Evolutionary conservation across 2,888 invertebrate genomes (phyloP), one percentile per base, ranked within the genome.

Genomic region (Pyrocoelia pectoralis): DNA sequence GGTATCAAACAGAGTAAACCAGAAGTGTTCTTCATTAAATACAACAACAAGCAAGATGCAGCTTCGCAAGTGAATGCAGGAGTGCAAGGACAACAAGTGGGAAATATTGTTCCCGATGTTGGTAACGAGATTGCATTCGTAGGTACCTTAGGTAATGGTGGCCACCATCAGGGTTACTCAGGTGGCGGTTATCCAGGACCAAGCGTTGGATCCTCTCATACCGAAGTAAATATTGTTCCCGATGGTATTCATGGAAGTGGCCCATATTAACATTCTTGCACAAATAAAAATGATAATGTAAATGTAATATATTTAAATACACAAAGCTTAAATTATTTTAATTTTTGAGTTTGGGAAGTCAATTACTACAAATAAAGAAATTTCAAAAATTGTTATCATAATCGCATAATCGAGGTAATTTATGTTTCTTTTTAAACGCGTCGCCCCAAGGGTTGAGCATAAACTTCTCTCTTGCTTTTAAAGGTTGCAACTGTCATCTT

Each of bases 1-100:
- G 91, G 92, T 52, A 92, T 91, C 58, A 89, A 90, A 74, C 92
- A 92, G 68, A 88, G 89, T 79, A 92, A 92, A 83, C 92, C 92
- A 62, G 92, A 93, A 82, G 92, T 92, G 64, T 92, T 92, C 87
- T 92, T 92, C 86, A 92, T 89, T 85, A 87, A 89, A 71, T 90
- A 90, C 86, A 89, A 89, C 83, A 89, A 88, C 66, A 88, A 89
- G 82, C 83, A 82, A 3, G 58, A 69, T n/a, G 70, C 59, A 15
- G 66, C 62, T 38, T 28, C 33, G 64, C 68, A 18, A 68, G 66
- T 56, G 68, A 68, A 64, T 53, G 68, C 14, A 53, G 69, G 55
- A 10, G 40, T 50, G 6, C 66, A 68, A 13, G 68, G 64, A n/a
- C 40, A 43, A 2, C 41, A 58, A 29, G 55, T 65, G 4, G 64